Evolutionary conservation across 2,113 vertebrate genomes (phyloP), one percentile per base, ranked within the genome.

Genomic region (Phoenicopterus ruber): DNA sequence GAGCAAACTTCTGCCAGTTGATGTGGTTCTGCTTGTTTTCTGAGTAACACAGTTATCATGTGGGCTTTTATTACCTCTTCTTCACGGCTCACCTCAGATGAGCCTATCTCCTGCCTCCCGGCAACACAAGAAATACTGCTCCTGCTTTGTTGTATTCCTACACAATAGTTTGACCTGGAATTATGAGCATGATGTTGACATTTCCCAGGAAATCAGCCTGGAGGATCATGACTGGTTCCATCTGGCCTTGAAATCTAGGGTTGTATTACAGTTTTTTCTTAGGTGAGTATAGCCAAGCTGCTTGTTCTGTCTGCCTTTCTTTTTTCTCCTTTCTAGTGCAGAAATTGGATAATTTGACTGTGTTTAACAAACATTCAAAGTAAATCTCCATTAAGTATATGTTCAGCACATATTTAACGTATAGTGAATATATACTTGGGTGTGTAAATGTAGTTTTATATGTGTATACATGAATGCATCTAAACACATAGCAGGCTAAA

Each of bases 151-250:
- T 90, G 42, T 74, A 24, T 70, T 92, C 71, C n/a, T 82, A 61
- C 5, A 5, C 65, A 58, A 63, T 61, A 72, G 40, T 42, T 78
- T 3, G 13, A 78, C 55, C 38, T 59, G 67, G 82, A 94, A 47
- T 88, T 93, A 83, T 50, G 65, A 88, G 55, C 76, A 71, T 63
- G 57, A 78, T 57, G 38, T 72, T 93, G 80, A 93, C 65, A 71
- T 93, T 95, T 92, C 73, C 71, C 76, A 95, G 80, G 52, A 92
- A 95, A 93, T 86, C 90, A 91, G 40, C 15, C 77, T 88, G 34
- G 36, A 94, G 28, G 24, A 71, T 81, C 80, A 79, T 28, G 61
- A 88, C 82, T 78, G 19, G 26, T 90, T 92, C 94, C 85, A 81
- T 84, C 82, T 96, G 88, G 55, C 44, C 55, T 90, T 47, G 28